Conservation (phyloP, 1,140 invertebrate species). For the Megalonaias nervosa region DNA sequence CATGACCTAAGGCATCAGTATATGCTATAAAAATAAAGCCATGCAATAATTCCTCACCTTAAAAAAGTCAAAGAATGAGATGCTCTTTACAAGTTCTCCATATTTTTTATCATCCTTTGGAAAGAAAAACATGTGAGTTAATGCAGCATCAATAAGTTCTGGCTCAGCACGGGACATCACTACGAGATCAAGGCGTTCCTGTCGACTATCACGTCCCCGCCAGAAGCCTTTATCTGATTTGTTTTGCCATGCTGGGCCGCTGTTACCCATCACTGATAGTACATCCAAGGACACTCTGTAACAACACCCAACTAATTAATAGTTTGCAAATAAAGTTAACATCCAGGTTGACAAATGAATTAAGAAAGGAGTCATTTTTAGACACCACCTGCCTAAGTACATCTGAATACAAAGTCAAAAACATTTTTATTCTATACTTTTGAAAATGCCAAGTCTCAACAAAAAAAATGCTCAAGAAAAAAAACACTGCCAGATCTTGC, state of each 20-base stretch:
- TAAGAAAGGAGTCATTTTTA: too few species aligned
- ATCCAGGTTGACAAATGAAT: too few species aligned
- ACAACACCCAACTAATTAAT: conserved; percentile 54
- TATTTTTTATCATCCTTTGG: conserved; percentile 84
- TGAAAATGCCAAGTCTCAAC: too few species aligned
- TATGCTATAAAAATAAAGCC: neutral
- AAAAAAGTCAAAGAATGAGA: conserved; percentile 97
- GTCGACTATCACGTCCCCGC: conserved; percentile 91
- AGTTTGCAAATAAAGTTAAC: too few species aligned
- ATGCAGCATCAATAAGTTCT: conserved; percentile 89
- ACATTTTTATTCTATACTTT: too few species aligned
- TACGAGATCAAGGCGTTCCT: conserved; percentile 84
- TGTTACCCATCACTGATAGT: conserved; percentile 89
- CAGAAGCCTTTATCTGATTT: conserved; percentile 89
- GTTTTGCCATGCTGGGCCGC: conserved; percentile 80
- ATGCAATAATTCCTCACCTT: conserved; percentile 79
- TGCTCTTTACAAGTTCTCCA: conserved; percentile 86
- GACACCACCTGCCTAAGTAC: too few species aligned
- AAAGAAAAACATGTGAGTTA: conserved; percentile 98
- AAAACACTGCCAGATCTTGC: too few species aligned
- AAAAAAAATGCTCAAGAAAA: too few species aligned
- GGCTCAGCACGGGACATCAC: conserved; percentile 83
- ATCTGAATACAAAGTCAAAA: too few species aligned
- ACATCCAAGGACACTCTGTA: conserved; percentile 90
- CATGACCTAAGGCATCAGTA: too few species aligned